Evolutionary conservation across 2,797 vertebrate genomes (phyloP).

Genomic region (Phoeniculus purpureus): DNA sequence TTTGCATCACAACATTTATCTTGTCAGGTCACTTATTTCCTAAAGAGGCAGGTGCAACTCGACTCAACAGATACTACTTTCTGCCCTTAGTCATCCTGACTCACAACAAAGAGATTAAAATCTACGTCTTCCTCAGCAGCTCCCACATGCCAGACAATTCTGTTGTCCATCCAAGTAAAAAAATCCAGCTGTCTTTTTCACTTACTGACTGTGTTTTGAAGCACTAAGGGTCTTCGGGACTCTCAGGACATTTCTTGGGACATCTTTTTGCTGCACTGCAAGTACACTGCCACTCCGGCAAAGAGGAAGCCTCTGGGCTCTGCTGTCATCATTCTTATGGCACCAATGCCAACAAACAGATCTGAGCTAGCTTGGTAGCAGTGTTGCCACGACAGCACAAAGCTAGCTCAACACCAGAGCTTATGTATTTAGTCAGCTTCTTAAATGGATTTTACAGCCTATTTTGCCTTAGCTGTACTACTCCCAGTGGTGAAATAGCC

Average conservation of each 20-base stretch:
- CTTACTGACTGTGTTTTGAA: background rate
- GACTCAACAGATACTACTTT: background rate
- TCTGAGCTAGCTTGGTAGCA: background rate
- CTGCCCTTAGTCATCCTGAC: background rate
- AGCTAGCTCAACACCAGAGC: background rate
- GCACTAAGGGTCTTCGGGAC: background rate
- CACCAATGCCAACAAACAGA: background rate
- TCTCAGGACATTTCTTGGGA: background rate
- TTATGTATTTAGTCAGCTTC: background rate
- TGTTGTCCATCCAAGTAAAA: background rate
- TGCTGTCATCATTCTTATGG: background rate
- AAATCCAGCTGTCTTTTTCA: background rate
- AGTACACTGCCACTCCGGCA: background rate
- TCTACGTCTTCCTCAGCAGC: background rate
- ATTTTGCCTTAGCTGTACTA: background rate
- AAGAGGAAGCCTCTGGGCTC: background rate
- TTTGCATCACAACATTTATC: background rate
- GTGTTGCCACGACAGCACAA: background rate
- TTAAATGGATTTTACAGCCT: conserved; percentile 20
- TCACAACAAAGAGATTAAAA: background rate
- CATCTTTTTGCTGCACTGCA: background rate
- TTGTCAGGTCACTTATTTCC: background rate
- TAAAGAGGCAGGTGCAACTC: background rate
- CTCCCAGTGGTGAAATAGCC: background rate
- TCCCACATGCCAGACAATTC: background rate